phyloP scores from a whole-genome alignment of 2,113 vertebrate genomes.

The Struthidea cinerea region DNA sequence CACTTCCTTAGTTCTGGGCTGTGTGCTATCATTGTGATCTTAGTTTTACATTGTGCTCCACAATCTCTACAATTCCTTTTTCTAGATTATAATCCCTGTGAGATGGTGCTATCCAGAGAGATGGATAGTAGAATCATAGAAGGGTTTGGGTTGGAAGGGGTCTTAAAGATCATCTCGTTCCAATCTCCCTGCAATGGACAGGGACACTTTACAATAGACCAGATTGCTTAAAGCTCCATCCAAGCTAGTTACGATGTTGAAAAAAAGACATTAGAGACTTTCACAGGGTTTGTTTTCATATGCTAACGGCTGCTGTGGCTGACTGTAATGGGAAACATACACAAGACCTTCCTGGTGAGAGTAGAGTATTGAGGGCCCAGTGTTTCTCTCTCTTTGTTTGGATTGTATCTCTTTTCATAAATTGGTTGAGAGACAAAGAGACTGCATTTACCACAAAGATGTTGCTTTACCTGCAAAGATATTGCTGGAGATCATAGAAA shows the following conservation, averaged over 20 bases:
- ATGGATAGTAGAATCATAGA: not conserved
- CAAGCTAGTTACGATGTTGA: not conserved
- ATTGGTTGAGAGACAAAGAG: not conserved
- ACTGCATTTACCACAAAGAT: not conserved
- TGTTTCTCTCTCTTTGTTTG: not conserved
- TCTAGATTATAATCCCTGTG: not conserved
- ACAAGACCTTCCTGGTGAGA: not conserved
- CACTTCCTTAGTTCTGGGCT: not conserved
- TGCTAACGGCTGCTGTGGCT: not conserved
- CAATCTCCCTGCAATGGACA: not conserved
- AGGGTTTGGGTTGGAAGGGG: not conserved
- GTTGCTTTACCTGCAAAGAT: not conserved
- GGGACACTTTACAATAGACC: not conserved
- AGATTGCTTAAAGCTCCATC: not conserved
- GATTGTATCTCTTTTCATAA: not conserved
- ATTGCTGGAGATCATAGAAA: not conserved
- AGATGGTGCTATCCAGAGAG: not conserved
- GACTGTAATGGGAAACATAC: not conserved
- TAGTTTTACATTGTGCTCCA: not conserved
- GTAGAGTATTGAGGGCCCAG: not conserved
- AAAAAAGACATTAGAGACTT: not conserved
- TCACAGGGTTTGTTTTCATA: not conserved
- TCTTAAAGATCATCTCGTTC: accelerated
- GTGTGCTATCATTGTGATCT: not conserved
- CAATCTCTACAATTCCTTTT: not conserved